phyloP scores from a whole-genome alignment of 2,113 vertebrate species.

The Herpailurus yagouaroundi region DNA sequence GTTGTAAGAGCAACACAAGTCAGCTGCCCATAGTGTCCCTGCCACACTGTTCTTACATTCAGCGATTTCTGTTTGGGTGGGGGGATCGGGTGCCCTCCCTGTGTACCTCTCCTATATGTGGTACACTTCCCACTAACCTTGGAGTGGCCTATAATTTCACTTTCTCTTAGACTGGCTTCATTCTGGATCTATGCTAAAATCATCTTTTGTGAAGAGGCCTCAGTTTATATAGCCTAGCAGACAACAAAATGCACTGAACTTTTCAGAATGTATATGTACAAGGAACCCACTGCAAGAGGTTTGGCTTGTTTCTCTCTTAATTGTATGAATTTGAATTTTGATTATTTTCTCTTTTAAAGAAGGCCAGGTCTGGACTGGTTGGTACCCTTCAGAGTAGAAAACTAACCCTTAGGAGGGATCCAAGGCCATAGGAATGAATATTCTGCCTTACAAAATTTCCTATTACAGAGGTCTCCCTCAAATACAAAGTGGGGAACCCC shows the following conservation, averaged over 20 bases:
- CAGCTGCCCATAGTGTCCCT: accelerated
- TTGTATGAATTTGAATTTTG: background rate
- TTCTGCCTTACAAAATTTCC: conserved; percentile 64
- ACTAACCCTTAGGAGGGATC: conserved; percentile 9
- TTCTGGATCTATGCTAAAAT: conserved; percentile 21
- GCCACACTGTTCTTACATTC: background rate
- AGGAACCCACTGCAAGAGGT: background rate
- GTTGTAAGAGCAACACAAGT: background rate
- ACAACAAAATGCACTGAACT: background rate
- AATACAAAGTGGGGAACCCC: background rate
- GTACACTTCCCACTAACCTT: background rate
- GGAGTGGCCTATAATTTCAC: background rate
- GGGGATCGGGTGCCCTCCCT: background rate
- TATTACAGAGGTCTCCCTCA: background rate
- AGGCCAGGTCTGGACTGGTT: background rate
- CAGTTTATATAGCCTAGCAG: background rate
- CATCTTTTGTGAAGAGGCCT: background rate
- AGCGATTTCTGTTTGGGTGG: background rate
- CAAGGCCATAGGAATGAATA: conserved; percentile 23
- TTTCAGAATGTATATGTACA: background rate
- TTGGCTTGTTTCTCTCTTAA: background rate
- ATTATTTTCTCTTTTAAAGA: background rate
- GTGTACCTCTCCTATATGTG: background rate
- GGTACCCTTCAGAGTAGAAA: conserved; percentile 48
- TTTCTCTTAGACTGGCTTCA: background rate